A percentile compares a stretch with the other conserved stretches of the same genome.
Conservation (phyloP, 2,888 invertebrate species). For the Gibbula magus region DNA sequence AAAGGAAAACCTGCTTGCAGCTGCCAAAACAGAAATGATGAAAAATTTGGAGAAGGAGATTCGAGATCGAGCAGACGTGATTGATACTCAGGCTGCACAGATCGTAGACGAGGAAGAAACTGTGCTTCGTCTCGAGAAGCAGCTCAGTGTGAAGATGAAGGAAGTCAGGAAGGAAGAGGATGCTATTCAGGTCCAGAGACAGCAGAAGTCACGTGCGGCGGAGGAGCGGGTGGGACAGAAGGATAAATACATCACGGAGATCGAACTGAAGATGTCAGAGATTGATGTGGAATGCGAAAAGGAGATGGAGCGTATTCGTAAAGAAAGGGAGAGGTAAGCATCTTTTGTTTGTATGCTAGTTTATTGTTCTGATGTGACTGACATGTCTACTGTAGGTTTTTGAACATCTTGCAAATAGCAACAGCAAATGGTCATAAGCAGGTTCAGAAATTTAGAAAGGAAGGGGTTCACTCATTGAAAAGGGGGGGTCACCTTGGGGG, state of each 20-base stretch:
- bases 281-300: slow-evolving; percentile 46
- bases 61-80: slow-evolving; percentile 35
- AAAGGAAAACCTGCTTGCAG: slow-evolving; percentile 76
- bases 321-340: slow-evolving; percentile 59
- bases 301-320: slow-evolving; percentile 52
- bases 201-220: not conserved
- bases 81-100: slow-evolving; percentile 30
- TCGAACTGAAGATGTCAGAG: slow-evolving; percentile 53
- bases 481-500: no score
- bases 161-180: slow-evolving; percentile 20
- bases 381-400: no score
- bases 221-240: slow-evolving; percentile 5
- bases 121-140: slow-evolving; percentile 25
- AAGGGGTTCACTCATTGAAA: no score
- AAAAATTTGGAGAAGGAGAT: slow-evolving; percentile 43
- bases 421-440: no score
- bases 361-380: no score
- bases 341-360: no score
- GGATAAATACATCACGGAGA: slow-evolving; percentile 33
- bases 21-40: slow-evolving; percentile 36
- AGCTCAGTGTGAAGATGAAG: slow-evolving; percentile 24
- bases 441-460: no score
- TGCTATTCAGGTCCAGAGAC: not conserved
- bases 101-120: slow-evolving; percentile 22
- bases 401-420: no score